phyloP scores from a whole-genome alignment of 2,113 vertebrate genomes.

The Laticauda laticaudata region DNA sequence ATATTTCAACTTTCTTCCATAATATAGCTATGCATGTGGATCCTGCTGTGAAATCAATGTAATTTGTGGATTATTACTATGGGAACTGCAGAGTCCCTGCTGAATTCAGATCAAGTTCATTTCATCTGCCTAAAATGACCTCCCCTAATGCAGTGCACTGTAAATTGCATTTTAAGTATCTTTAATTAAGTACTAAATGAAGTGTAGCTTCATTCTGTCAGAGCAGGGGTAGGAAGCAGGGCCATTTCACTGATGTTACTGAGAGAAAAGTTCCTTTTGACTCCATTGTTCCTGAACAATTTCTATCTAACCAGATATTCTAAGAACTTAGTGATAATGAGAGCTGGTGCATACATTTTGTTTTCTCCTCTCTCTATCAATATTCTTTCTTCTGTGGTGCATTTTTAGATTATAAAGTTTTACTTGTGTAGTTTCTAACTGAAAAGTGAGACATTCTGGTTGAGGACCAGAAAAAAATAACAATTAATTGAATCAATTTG shows the following conservation, averaged over 20 bases:
- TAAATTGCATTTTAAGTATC: background rate
- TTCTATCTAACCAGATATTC: background rate
- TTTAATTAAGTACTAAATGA: background rate
- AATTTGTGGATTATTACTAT: background rate
- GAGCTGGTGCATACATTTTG: background rate
- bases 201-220: background rate
- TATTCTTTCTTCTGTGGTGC: background rate
- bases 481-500: background rate
- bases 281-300: background rate
- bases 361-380: background rate
- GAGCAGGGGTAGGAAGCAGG: background rate
- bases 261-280: background rate
- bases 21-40: background rate
- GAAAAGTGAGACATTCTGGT: background rate
- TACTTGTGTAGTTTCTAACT: background rate
- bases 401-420: background rate
- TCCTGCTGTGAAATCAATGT: background rate
- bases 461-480: background rate
- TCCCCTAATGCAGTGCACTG: background rate
- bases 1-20: background rate
- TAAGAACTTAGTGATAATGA: background rate
- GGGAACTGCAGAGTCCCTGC: background rate
- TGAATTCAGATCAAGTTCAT: background rate
- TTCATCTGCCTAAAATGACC: background rate
- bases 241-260: background rate